A percentile compares a stretch with the other conserved stretches of the same genome.
phyloP scores from a whole-genome alignment of 1,140 invertebrate genomes.

The Paralvinella palmiformis region DNA sequence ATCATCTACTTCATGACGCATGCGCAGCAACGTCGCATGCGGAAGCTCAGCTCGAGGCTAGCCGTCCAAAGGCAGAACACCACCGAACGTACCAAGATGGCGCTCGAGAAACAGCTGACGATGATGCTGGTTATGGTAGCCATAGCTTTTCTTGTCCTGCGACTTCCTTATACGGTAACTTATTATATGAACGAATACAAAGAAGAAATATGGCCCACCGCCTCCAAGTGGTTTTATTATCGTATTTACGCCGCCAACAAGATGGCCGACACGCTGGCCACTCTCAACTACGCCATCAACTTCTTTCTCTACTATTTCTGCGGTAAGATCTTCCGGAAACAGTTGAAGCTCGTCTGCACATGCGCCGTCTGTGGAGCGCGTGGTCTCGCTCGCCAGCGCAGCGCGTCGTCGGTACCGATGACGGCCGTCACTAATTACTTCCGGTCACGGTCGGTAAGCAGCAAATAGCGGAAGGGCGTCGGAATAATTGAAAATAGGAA shows the following conservation, averaged over 20 bases:
- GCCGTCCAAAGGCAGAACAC: neutral
- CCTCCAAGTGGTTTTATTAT: neutral
- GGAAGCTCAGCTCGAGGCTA: neutral
- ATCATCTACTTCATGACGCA: neutral
- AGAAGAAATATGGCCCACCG: conserved; percentile 2
- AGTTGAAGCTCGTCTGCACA: too few species aligned
- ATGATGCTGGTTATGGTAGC: conserved; percentile 12
- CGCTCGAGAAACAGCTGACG: conserved; percentile 10
- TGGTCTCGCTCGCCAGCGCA: too few species aligned
- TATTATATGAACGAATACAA: conserved; percentile 10
- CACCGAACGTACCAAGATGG: too few species aligned
- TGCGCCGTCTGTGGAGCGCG: too few species aligned
- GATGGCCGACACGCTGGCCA: conserved; percentile 8
- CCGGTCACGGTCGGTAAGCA: too few species aligned
- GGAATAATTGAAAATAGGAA: too few species aligned
- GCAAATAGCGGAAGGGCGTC: too few species aligned
- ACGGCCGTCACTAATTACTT: too few species aligned
- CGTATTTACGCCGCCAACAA: neutral
- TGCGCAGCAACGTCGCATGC: neutral
- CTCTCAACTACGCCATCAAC: conserved; percentile 14
- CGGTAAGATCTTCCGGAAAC: conserved; percentile 9
- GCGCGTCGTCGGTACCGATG: too few species aligned
- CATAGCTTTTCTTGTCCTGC: conserved; percentile 4
- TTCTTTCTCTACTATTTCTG: conserved; percentile 19
- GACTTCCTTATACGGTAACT: conserved; percentile 11